Conservation (phyloP, 2,113 vertebrate genomes). For the Nothocercus nigrocapillus region DNA sequence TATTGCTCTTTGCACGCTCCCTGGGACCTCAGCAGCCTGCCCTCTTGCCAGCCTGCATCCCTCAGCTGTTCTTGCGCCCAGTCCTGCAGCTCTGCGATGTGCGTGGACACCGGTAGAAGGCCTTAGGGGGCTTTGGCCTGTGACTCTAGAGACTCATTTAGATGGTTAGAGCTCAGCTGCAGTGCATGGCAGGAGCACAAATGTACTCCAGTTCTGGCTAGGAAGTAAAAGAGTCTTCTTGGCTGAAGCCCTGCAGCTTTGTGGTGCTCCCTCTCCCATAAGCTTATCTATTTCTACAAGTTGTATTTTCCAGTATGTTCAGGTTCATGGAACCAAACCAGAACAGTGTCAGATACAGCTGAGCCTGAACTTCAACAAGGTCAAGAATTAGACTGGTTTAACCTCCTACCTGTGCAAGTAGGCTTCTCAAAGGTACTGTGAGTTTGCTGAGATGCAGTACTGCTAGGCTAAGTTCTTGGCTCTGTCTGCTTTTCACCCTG, state of each 20-base stretch:
- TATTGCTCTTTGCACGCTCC: not conserved
- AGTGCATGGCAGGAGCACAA: not conserved
- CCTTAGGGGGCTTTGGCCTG: not conserved
- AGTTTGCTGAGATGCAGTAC: not conserved
- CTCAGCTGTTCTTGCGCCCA: not conserved
- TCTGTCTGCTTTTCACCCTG: not conserved
- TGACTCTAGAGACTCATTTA: not conserved
- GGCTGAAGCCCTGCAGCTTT: not conserved
- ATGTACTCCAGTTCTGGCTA: not conserved
- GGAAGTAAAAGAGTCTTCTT: not conserved
- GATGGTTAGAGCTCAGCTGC: not conserved
- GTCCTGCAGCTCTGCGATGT: not conserved
- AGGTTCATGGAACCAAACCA: not conserved
- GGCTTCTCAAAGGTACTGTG: not conserved
- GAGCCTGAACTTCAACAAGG: not conserved
- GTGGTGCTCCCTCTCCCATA: not conserved
- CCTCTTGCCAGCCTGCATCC: not conserved
- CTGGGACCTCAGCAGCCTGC: not conserved
- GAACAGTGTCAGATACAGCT: not conserved
- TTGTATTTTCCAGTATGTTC: not conserved
- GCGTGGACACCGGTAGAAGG: rapidly evolving
- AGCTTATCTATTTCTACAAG: not conserved
- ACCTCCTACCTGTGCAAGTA: not conserved
- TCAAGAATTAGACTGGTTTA: not conserved
- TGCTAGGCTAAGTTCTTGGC: not conserved